Conservation (phyloP, 37 sponge, comb jelly and placozoan species). For the Chondrosia reniformis region DNA sequence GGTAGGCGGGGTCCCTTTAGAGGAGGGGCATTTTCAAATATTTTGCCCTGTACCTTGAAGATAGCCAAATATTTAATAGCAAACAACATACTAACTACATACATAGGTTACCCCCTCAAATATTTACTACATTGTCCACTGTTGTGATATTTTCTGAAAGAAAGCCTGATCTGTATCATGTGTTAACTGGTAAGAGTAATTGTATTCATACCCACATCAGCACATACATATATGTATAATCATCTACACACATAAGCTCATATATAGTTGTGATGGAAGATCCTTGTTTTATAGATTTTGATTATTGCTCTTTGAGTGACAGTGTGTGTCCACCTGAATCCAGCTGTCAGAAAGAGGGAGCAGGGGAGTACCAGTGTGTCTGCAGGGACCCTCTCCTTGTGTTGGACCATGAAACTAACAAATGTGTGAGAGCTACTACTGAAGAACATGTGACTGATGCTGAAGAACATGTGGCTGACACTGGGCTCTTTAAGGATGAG, state of each 20-base stretch:
- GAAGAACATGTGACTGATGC: conserved; percentile 11
- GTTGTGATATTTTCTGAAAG: no score
- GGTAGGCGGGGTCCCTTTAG: background rate
- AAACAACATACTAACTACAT: no score
- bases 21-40: no score
- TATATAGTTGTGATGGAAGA: background rate
- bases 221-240: background rate
- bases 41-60: no score
- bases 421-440: background rate
- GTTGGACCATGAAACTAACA: background rate
- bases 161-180: no score
- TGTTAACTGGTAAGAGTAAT: no score
- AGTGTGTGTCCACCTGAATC: conserved; percentile 56
- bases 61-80: no score
- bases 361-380: conserved; percentile 65
- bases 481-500: background rate
- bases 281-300: conserved; percentile 37
- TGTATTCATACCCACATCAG: background rate
- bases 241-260: background rate
- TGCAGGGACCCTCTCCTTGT: conserved; percentile 20
- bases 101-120: no score
- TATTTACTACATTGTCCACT: no score
- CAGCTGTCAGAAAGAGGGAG: conserved; percentile 31
- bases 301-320: conserved; percentile 48
- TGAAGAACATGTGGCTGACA: background rate